These are phyloP conservation scores for Orussus abietinus DNA, from an alignment of 1,140 invertebrate species.

Conservation along the genomic window DNA sequence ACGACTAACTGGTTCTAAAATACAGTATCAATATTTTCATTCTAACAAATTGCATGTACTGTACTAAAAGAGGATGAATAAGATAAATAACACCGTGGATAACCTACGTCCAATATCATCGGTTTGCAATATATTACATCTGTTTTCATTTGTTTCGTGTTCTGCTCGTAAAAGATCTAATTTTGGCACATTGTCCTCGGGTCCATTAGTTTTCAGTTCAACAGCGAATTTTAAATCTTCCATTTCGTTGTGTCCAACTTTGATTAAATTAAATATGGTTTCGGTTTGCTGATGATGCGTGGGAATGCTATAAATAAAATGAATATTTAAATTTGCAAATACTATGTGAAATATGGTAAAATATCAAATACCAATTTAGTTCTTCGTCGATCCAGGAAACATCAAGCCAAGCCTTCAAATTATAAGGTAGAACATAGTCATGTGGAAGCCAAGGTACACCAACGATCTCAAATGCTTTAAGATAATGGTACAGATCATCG, in stretches of 20 bases:
- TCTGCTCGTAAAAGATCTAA: slow-evolving; percentile 1
- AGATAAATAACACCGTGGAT: neutral
- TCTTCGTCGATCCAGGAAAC: slow-evolving; percentile 49
- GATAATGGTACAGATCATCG: slow-evolving; percentile 43
- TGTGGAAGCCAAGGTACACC: slow-evolving; percentile 54
- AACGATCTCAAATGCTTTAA: slow-evolving; percentile 44
- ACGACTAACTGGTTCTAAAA: slow-evolving; percentile 16
- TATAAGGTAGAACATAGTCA: slow-evolving; percentile 46
- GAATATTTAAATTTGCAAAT: neutral
- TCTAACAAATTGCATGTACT: neutral
- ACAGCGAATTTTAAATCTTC: slow-evolving; percentile 5
- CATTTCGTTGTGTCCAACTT: slow-evolving; percentile 10
- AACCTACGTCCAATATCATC: slow-evolving; percentile 15
- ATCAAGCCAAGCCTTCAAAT: slow-evolving; percentile 54
- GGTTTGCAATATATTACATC: neutral
- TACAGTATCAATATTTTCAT: neutral
- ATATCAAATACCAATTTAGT: slow-evolving; percentile 22
- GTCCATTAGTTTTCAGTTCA: slow-evolving; percentile 6
- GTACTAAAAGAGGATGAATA: neutral
- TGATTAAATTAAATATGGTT: slow-evolving; percentile 31
- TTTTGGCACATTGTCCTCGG: neutral
- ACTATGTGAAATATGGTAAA: neutral
- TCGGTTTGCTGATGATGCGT: slow-evolving; percentile 15
- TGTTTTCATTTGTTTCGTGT: neutral
- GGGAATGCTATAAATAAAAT: slow-evolving; percentile 15